Base-by-base conservation (phyloP, 2,113 vertebrate genomes). In the Gnathonemus longibarbis region DNA sequence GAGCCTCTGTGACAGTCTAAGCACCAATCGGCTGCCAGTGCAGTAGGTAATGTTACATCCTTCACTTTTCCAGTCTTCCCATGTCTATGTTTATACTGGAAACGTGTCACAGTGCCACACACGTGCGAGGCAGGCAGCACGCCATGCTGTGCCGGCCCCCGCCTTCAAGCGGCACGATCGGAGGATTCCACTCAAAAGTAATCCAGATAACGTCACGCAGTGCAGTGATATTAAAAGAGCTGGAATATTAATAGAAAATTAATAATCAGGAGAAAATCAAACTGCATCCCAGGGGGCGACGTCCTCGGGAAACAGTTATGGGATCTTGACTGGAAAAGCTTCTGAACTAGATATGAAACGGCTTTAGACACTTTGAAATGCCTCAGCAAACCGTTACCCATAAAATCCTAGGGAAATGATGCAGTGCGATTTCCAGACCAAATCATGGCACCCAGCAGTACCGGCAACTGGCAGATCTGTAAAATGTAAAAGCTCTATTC, bases 211-310 rank as follows among this genome's bases (percentile, higher is more conserved):
- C 39, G 21, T 45, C 83, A 84, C 45, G 39, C 77, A 83, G 77
- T 45, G 19, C 15, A 42, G 77, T 24, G 77, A 83, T 42, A 83
- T 45, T 83, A 83, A 83, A 83, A 45, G 77, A 31, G 19, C 39
- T 21, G 42, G 8, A 48, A 48, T 84, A 84, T 84, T 84, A 84
- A 84, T 45, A 84, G 83, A 84, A 84, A 84, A 84, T 84, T 84
- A 84, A 84, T 48, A 84, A 84, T 84, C 83, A 24, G 83, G 45
- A 84, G 45, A 84, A 48, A 48, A 48, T 84, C 39, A 46, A 48
- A 84, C 42, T 84, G 83, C 39, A 21, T 84, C 83, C 45, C 39
- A 48, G 19, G 39, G 83, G 39, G 21, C 24, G 19, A 48, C 45
- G 24, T 84, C 45, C 42, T 48, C 9, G 24, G 42, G 45, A 21